These are phyloP conservation scores for Corapipo altera DNA, from an alignment of 2,113 vertebrate species.

Conservation along the genomic window DNA sequence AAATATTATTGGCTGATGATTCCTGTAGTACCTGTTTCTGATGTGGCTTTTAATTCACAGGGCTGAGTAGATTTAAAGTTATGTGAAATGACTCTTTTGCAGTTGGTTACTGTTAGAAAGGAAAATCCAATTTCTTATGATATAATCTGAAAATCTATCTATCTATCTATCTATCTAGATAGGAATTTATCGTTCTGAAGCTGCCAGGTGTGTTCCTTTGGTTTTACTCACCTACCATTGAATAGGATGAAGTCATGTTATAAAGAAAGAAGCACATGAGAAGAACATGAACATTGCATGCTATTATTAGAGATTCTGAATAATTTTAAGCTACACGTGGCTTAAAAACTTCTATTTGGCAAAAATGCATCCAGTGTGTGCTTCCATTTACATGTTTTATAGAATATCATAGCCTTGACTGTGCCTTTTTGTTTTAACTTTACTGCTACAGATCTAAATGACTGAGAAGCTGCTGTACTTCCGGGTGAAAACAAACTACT, in stretches of 20 bases:
- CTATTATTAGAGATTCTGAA: background rate
- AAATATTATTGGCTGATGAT: background rate
- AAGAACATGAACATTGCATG: background rate
- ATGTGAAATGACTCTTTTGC: background rate
- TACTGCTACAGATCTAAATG: background rate
- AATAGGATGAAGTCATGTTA: background rate
- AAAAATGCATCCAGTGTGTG: background rate
- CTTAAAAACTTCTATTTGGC: background rate
- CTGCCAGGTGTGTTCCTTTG: background rate
- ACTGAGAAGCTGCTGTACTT: background rate
- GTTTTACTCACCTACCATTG: background rate
- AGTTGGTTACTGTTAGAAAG: background rate
- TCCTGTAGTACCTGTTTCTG: background rate
- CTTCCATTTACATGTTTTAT: background rate
- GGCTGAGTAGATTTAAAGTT: background rate
- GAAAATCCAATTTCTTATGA: background rate
- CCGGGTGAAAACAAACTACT: background rate
- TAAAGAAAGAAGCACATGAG: background rate
- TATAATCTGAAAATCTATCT: background rate
- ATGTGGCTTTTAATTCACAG: background rate
- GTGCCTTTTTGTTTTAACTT: background rate
- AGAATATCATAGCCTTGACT: background rate
- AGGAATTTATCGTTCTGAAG: background rate
- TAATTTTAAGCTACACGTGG: background rate
- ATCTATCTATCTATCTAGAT: no score